Evolutionary conservation across 2,797 vertebrate genomes (phyloP), one percentile per base, ranked within the genome.

Genomic region (Macroramphosus scolopax): DNA sequence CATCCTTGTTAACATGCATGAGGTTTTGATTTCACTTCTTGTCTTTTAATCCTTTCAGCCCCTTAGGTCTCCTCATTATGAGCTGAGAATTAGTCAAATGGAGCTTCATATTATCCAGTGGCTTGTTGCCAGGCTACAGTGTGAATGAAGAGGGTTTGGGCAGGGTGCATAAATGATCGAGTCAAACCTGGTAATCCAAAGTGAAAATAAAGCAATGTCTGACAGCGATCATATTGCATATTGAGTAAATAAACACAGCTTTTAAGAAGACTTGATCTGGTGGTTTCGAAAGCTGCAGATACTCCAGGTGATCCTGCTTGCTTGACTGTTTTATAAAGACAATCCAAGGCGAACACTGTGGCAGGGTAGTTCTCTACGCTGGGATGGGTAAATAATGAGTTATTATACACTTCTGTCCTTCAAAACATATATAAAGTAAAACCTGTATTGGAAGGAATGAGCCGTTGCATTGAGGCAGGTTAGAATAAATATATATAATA

Each of bases 61-160:
- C n/a, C n/a, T n/a, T n/a, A 2, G 10, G 39, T n/a, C 11, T 20
- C 34, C 18, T 62, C 30, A 38, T 58, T 10, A 22, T 20, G n/a
- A n/a, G n/a, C n/a, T 17, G 6, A 36, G 29, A 52, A 39, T 32
- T 58, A 12, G 13, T 16, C n/a, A 38, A 38, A 44, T 37, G 22
- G 51, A 63, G 47, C 40, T 31, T 9, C 46, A 58, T 62, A 66
- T 63, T 33, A 69, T 56, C 54, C 31, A 34, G 52, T 18, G 42
- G 41, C 60, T 56, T 59, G 84, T 87, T 85, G 82, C 80, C 75
- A 72, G 75, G 82, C 39, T 82, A 78, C 78, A 12, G 63, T 22
- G 28, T 29, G 45, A 62, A 29, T 55, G 42, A 56, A 55, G 17
- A 18, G 15, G 26, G 13, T 44, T 44, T 46, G 17, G 26, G 39